Base-by-base conservation (phyloP, 2,888 invertebrate genomes). In the Yponomeuta plumbellus region DNA sequence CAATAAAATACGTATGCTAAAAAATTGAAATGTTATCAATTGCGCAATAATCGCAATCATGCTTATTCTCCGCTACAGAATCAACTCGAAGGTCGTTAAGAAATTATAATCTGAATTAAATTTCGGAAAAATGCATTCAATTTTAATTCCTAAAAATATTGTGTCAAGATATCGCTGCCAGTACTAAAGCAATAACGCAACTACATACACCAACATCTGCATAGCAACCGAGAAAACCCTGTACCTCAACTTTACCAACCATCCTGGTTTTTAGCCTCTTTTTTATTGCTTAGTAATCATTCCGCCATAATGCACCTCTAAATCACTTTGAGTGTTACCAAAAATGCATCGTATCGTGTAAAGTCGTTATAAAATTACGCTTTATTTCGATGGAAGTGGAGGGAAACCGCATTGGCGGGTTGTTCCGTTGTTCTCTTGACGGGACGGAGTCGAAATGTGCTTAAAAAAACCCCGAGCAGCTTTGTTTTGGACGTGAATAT, bases 281-380 rank as follows among this genome's bases (percentile, higher is more conserved):
- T 44, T 52, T 52, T 52, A 52, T 52, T 52, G 44, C 44, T 17
- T 52, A 52, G 17, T 52, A 52, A 34, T 34, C 34, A 52, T 52
- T 52, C 44, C 17, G 5, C 17, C 44, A 52, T 52, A 52, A 52
- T 52, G 44, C 44, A 13, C 44, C 44, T 52, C 17, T 52, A 52
- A 52, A 52, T 52, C 44, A 52, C 17, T 52, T 52, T 52, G 44
- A 52, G 44, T 52, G 44, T 52, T 52, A 52, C 44, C 44, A 52
- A 52, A 52, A 52, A 3, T 52, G 44, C 17, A 5, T 13, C 44
- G 3, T 52, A 52, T 52, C 44, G 44, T 52, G 44, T 52, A 17
- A 52, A 8, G 44, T 17, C 44, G 44, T 52, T 52, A 52, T 52
- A 52, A 52, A 52, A 52, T 52, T 52, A 52, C 44, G 1, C 44